These are phyloP conservation scores for Lymantria dispar DNA, from an alignment of 2,888 invertebrate species.

Conservation along the genomic window DNA sequence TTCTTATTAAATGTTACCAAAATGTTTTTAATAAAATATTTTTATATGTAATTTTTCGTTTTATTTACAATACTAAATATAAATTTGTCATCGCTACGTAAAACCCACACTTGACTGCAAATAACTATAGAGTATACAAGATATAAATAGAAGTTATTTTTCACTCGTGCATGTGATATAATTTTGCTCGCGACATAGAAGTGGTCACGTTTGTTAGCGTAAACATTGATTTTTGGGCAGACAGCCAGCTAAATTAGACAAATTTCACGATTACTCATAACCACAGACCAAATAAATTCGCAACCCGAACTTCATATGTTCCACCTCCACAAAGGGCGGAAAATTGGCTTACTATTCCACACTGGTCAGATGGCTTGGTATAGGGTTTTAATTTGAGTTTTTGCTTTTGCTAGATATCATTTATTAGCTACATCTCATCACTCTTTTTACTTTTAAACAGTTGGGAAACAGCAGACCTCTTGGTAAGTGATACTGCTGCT, in stretches of 20 bases:
- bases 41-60: conserved; percentile 76
- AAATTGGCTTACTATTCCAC: no score
- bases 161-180: conserved; percentile 31
- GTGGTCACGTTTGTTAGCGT: conserved; percentile 52
- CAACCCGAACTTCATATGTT: no score
- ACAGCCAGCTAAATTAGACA: conserved; percentile 37
- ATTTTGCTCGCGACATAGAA: conserved; percentile 36
- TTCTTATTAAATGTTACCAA: conserved; percentile 85
- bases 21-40: conserved; percentile 85
- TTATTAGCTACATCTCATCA: no score
- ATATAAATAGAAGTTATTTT: conserved; percentile 45
- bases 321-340: no score
- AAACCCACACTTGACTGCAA: conserved; percentile 23
- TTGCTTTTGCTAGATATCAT: no score
- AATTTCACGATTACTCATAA: no score
- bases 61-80: conserved; percentile 31
- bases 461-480: no score
- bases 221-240: conserved; percentile 45
- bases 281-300: no score
- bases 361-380: no score
- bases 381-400: no score
- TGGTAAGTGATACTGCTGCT: no score
- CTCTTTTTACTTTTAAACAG: no score
- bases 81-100: background rate
- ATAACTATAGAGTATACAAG: conserved; percentile 33